phyloP scores from a whole-genome alignment of 2,888 invertebrate genomes.

The Aphrophora alni region DNA sequence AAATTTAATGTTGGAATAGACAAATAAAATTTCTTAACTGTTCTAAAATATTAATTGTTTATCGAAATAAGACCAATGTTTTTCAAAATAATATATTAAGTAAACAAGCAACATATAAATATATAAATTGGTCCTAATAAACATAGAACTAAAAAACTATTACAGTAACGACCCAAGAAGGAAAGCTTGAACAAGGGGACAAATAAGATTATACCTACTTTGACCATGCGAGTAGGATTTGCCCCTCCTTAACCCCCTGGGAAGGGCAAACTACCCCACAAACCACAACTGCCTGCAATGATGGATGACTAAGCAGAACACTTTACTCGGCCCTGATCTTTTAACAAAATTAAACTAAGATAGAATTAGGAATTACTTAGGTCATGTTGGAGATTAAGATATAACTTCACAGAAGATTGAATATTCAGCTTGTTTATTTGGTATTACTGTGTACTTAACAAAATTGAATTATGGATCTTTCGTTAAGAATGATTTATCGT shows the following conservation, averaged over 20 bases:
- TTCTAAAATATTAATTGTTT: too few species aligned
- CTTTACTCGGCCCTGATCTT: slow-evolving; percentile 6
- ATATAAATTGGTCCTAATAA: neutral
- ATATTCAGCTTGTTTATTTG: neutral
- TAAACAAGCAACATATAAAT: too few species aligned
- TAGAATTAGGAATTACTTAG: neutral
- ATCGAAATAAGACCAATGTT: too few species aligned
- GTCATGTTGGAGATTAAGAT: neutral
- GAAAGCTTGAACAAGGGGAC: neutral
- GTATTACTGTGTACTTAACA: neutral
- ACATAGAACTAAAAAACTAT: neutral
- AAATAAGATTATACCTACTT: neutral
- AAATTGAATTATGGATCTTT: neutral
- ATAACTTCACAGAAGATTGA: neutral
- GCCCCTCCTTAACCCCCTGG: neutral
- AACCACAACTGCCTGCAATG: neutral
- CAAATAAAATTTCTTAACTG: too few species aligned
- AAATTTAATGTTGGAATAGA: too few species aligned
- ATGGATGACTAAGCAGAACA: neutral
- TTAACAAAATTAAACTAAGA: slow-evolving; percentile 6
- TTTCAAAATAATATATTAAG: too few species aligned
- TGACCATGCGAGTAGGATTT: neutral
- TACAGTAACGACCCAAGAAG: neutral
- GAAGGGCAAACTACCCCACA: neutral
- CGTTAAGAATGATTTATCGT: too few species aligned